Conservation (phyloP, 2,888 invertebrate species). For the Odontothrips loti region DNA sequence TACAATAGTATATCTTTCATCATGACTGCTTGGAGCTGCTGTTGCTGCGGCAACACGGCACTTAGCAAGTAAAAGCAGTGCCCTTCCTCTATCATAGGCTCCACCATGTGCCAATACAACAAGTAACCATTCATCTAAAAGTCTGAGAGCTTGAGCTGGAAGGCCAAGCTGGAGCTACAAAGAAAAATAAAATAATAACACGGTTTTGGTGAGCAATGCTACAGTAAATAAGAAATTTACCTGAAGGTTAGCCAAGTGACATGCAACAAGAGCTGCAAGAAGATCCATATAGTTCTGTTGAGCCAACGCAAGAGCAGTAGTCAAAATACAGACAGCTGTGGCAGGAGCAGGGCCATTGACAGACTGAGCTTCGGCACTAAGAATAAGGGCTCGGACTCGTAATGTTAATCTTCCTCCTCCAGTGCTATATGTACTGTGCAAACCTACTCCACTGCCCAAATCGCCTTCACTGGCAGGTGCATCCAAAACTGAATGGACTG, state of each 20-base stretch:
- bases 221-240: constrained; percentile 41
- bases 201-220: too few relatives aligned
- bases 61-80: constrained; percentile 69
- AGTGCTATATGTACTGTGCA: constrained; percentile 42
- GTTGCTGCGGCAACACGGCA: constrained; percentile 68
- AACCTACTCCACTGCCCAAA: constrained; percentile 42
- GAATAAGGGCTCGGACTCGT: constrained; percentile 63
- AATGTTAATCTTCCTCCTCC: constrained; percentile 45
- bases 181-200: constrained; percentile 28
- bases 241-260: constrained; percentile 74
- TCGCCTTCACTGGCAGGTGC: constrained; percentile 46
- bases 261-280: constrained; percentile 66
- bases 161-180: constrained; percentile 66
- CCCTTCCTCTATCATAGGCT: constrained; percentile 73
- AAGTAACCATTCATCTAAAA: constrained; percentile 66
- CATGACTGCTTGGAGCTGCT: constrained; percentile 42
- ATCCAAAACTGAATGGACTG: constrained; percentile 48
- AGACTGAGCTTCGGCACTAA: constrained; percentile 59
- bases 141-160: constrained; percentile 67
- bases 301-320: constrained; percentile 68
- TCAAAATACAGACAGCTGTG: constrained; percentile 52
- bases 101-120: constrained; percentile 76
- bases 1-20: constrained; percentile 52
- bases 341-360: constrained; percentile 40
- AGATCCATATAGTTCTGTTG: constrained; percentile 72